phyloP scores from a whole-genome alignment of 2,113 vertebrate genomes.

The Chionomys nivalis region DNA sequence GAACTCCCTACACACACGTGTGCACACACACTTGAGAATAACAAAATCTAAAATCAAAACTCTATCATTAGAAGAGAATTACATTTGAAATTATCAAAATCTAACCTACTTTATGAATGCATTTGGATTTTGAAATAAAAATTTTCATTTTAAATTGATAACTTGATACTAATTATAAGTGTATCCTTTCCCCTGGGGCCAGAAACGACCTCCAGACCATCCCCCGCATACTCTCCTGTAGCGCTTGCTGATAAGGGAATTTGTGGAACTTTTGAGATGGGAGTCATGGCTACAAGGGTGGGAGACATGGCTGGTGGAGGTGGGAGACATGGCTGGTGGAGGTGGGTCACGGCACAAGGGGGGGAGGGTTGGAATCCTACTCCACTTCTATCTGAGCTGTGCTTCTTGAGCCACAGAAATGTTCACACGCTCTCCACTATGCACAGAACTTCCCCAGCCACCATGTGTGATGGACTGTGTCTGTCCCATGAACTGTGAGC shows the following conservation, averaged over 20 bases:
- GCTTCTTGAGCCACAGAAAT: no score
- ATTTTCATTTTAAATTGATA: not conserved
- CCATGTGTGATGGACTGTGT: not conserved
- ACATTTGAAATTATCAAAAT: not conserved
- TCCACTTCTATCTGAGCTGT: not conserved
- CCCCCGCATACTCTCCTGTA: no score
- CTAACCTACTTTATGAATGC: not conserved
- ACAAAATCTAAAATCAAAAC: not conserved
- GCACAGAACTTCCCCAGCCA: not conserved
- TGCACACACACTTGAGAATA: not conserved
- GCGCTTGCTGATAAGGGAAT: not conserved
- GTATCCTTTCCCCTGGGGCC: not conserved
- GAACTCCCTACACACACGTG: not conserved
- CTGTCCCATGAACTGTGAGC: not conserved
- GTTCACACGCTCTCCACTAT: not conserved
- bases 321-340: not conserved
- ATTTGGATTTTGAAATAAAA: conserved; percentile 3
- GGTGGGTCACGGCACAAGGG: not conserved
- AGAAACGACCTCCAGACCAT: not conserved
- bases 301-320: no score
- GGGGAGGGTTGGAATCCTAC: not conserved
- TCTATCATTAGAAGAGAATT: not conserved
- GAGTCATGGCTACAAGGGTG: no score
- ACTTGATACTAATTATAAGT: not conserved
- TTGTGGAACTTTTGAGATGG: not conserved